Evolutionary conservation across 2,888 invertebrate species (phyloP), one percentile per base, ranked within the genome.

Genomic region (Stictocephala bisonia): DNA sequence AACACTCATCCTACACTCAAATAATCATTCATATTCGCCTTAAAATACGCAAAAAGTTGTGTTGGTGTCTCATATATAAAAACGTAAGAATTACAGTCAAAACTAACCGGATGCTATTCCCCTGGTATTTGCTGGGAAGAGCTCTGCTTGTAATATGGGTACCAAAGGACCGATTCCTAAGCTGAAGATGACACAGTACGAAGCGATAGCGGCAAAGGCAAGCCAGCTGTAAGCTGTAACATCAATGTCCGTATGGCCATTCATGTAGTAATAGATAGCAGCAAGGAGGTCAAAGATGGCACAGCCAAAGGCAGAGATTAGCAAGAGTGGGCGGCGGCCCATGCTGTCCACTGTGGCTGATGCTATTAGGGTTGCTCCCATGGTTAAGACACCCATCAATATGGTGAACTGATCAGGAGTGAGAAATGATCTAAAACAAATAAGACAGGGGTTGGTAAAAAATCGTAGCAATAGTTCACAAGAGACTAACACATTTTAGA

Each of bases 41-140:
- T n/a, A n/a, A n/a, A n/a, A n/a, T n/a, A n/a, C n/a, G n/a, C n/a
- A n/a, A n/a, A n/a, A n/a, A n/a, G n/a, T n/a, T n/a, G n/a, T n/a
- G n/a, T n/a, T n/a, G n/a, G n/a, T n/a, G n/a, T n/a, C n/a, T n/a
- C n/a, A n/a, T n/a, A n/a, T n/a, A n/a, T n/a, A n/a, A n/a, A n/a
- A n/a, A n/a, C n/a, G n/a, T n/a, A n/a, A n/a, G n/a, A n/a, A n/a
- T n/a, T n/a, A n/a, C n/a, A 77, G 2, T n/a, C n/a, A n/a, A n/a
- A n/a, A n/a, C 51, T 27, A 24, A 7, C 88, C 88, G 0, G 89
- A 88, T 0, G 90, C 90, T 0, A 86, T 83, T 0, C 88, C 87
- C 79, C 90, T 89, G 0, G 90, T 88, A 74, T 89, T 89, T 0
- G 88, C 88, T 0, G 90, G 88, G 77, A 90, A 90, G 2, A 90